Evolutionary conservation across 2,797 vertebrate genomes (phyloP).

Genomic region (Bradypus variegatus): DNA sequence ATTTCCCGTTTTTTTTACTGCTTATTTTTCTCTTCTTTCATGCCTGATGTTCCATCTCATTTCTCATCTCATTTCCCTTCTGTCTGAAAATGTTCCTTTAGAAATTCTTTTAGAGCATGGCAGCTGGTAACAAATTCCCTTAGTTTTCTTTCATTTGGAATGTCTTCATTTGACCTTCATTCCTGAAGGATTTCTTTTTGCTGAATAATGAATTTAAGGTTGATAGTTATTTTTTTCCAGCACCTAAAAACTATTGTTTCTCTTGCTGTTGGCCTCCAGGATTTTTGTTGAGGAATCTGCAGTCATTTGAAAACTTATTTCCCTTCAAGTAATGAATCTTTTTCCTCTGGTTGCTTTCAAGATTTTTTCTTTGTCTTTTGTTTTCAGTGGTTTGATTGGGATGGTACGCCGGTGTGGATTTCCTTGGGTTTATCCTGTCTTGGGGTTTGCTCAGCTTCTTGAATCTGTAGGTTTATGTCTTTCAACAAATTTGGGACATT

Average conservation of each 20-base stretch:
- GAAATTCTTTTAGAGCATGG: background rate
- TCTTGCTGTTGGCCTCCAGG: background rate
- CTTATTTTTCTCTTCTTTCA: background rate
- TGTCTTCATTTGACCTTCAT: background rate
- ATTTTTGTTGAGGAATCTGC: background rate
- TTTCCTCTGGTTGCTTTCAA: background rate
- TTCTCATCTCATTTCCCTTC: background rate
- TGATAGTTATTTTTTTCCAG: background rate
- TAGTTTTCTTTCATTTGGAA: too few species aligned
- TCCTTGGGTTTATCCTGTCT: background rate
- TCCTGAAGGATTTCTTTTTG: background rate
- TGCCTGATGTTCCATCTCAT: too few species aligned
- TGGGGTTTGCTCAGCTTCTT: background rate
- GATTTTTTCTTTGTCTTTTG: background rate
- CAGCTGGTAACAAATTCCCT: background rate
- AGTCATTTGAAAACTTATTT: background rate
- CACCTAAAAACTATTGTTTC: background rate
- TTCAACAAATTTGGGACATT: background rate
- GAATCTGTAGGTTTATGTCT: background rate
- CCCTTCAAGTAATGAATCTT: rapidly evolving
- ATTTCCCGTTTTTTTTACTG: background rate
- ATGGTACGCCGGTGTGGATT: background rate
- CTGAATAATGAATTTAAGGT: background rate
- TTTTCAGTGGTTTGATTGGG: background rate
- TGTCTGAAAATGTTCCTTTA: background rate